A percentile compares a stretch with the other conserved stretches of the same genome.
These are phyloP conservation scores for Thaumatotibia leucotreta DNA, from an alignment of 1,140 invertebrate species.

Conservation along the genomic window DNA sequence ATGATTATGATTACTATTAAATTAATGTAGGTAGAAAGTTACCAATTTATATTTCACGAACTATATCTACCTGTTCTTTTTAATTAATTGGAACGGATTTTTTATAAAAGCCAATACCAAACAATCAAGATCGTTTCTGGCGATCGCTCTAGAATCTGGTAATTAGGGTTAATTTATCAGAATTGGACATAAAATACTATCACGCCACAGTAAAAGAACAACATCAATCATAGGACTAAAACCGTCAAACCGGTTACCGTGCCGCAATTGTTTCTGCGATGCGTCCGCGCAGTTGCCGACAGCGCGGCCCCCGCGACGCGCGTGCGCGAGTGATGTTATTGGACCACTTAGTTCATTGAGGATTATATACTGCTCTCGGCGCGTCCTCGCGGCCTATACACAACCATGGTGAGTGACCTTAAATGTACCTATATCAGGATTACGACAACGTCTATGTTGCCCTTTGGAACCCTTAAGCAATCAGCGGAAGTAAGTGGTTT, in stretches of 20 bases:
- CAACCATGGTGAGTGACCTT: slow-evolving; percentile 36
- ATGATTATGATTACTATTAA: too few relatives aligned
- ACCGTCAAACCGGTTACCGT: neutral
- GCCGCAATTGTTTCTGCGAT: neutral
- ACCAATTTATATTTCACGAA: too few relatives aligned
- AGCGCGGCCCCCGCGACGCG: slow-evolving; percentile 22
- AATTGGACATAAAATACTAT: neutral
- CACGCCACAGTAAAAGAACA: neutral
- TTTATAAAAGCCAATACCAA: too few relatives aligned
- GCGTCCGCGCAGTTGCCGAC: slow-evolving; percentile 26
- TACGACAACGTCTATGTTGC: neutral
- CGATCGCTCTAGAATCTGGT: neutral
- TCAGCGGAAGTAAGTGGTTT: neutral
- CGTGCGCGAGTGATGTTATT: slow-evolving; percentile 46
- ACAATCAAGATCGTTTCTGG: too few relatives aligned
- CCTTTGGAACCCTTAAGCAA: neutral
- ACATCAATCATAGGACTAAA: neutral
- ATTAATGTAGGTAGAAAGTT: too few relatives aligned
- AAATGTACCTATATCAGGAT: neutral
- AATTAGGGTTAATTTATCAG: neutral
- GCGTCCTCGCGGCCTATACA: slow-evolving; percentile 42
- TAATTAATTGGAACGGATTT: too few relatives aligned
- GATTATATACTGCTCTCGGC: slow-evolving; percentile 19
- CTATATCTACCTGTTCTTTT: too few relatives aligned
- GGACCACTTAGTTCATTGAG: slow-evolving; percentile 58